These are phyloP conservation scores for Mythimna impura DNA, from an alignment of 2,888 invertebrate species.

Conservation along the genomic window DNA sequence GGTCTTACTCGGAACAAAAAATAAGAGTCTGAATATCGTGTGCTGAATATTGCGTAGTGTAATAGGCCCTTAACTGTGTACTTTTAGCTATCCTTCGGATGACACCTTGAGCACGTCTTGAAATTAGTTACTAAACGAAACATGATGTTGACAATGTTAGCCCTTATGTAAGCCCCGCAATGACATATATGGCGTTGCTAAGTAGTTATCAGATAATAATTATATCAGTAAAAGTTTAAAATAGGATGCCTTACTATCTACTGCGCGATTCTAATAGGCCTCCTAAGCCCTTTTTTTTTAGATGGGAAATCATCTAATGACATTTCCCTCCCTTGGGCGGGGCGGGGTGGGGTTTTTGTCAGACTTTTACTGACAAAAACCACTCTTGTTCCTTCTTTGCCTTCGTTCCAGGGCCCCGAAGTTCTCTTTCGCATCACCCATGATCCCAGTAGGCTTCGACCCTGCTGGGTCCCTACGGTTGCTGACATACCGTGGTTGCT, in stretches of 20 bases:
- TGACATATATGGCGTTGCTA: constrained; percentile 5
- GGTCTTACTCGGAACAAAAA: too few relatives aligned
- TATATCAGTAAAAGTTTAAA: constrained; percentile 24
- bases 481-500: too few relatives aligned
- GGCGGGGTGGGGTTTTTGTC: too few relatives aligned
- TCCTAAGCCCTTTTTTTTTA: neutral
- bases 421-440: too few relatives aligned
- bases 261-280: neutral
- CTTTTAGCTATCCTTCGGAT: neutral
- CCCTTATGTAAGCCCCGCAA: constrained; percentile 21
- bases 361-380: too few relatives aligned
- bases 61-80: neutral
- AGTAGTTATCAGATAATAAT: constrained; percentile 38
- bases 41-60: too few relatives aligned
- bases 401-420: too few relatives aligned
- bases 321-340: too few relatives aligned
- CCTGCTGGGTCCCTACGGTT: too few relatives aligned
- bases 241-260: constrained; percentile 10
- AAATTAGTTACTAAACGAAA: constrained; percentile 3
- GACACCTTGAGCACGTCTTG: constrained; percentile 2
- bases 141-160: constrained; percentile 5
- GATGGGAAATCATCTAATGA: too few relatives aligned
- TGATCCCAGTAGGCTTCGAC: too few relatives aligned
- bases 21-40: too few relatives aligned
- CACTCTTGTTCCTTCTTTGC: neutral